Percentiles rank a stretch among this genome's conserved stretches.
phyloP scores from a whole-genome alignment of 2,888 invertebrate species.

The Dascillus cervinus region DNA sequence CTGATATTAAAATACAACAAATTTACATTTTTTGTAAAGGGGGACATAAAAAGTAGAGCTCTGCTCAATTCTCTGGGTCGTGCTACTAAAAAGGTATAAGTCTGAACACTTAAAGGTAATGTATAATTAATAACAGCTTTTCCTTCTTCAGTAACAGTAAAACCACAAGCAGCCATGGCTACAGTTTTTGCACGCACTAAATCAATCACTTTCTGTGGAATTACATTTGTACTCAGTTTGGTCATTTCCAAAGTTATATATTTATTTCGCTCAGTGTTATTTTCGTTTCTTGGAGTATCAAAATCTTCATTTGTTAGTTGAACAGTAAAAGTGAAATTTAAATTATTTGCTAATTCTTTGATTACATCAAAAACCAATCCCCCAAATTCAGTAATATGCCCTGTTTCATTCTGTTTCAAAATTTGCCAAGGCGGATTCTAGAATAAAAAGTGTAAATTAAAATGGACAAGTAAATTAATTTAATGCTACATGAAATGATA shows the following conservation, averaged over 20 bases:
- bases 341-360: conserved; percentile 61
- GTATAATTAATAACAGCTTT: conserved; percentile 65
- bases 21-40: conserved; percentile 62
- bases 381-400: conserved; percentile 49
- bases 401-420: conserved; percentile 52
- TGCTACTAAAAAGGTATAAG: conserved; percentile 71
- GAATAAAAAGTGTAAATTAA: conserved; percentile 29
- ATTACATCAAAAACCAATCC: conserved; percentile 77
- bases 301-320: conserved; percentile 24
- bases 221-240: conserved; percentile 27
- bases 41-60: conserved; percentile 75
- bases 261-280: neutral
- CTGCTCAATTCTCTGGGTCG: conserved; percentile 74
- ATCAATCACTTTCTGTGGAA: conserved; percentile 42
- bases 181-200: conserved; percentile 46
- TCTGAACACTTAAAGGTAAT: conserved; percentile 65
- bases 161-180: conserved; percentile 53
- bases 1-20: neutral
- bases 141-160: conserved; percentile 48
- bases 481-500: conserved; percentile 76
- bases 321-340: conserved; percentile 70
- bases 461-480: too few species aligned
- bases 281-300: conserved; percentile 5
- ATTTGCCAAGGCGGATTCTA: conserved; percentile 89
- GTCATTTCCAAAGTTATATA: conserved; percentile 26